Evolutionary conservation across 2,888 invertebrate species (phyloP).

Genomic region (Thecocarcelia acutangulata): DNA sequence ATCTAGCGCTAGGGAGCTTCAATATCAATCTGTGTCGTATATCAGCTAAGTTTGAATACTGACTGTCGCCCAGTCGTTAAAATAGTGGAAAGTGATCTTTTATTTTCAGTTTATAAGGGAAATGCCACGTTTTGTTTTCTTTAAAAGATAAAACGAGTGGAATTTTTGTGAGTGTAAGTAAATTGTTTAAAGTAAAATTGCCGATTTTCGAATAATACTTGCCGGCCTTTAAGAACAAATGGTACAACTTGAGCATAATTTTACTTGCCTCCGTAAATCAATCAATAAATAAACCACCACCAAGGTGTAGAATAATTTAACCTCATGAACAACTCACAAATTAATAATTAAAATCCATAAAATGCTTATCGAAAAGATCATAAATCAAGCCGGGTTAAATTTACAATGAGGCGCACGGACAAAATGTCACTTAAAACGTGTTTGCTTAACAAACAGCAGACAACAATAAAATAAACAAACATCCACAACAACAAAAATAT

Average conservation of each 20-base stretch:
- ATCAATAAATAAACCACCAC: conserved; percentile 2
- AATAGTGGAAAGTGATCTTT: too few species aligned
- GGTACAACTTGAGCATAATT: neutral
- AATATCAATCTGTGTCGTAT: too few species aligned
- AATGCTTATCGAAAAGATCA: conserved; percentile 45
- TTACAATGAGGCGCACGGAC: conserved; percentile 23
- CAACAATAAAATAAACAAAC: conserved; percentile 29
- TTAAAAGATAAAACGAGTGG: too few species aligned
- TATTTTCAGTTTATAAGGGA: too few species aligned
- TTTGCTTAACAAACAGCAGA: conserved; percentile 51
- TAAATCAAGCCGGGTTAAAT: conserved; percentile 58
- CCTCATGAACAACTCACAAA: conserved; percentile 30
- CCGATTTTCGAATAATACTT: too few species aligned
- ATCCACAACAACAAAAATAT: conserved; percentile 38
- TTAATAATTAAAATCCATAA: conserved; percentile 46
- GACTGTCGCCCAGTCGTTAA: too few species aligned
- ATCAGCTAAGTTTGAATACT: too few species aligned
- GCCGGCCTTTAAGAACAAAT: neutral
- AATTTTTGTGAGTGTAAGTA: too few species aligned
- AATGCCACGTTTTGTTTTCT: too few species aligned
- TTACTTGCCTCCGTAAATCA: conserved; percentile 24
- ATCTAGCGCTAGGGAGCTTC: too few species aligned
- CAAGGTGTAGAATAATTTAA: conserved; percentile 36
- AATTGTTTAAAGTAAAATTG: too few species aligned
- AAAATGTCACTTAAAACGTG: conserved; percentile 56